phyloP scores from a whole-genome alignment of 1,140 invertebrate species.

The Tetragonula clypearis region DNA sequence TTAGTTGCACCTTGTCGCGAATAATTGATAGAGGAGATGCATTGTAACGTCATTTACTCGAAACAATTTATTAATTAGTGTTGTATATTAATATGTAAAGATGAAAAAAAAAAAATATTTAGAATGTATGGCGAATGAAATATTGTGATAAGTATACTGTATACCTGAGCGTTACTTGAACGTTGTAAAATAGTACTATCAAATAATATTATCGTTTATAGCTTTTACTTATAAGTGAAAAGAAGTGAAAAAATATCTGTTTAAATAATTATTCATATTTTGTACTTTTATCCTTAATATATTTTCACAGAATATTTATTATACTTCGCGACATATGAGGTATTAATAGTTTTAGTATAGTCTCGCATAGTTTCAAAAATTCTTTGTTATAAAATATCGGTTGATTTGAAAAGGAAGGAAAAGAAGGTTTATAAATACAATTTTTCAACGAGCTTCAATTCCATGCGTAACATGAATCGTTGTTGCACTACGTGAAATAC shows the following conservation, averaged over 20 bases:
- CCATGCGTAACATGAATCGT: background rate
- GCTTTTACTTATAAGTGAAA: slow-evolving; percentile 40
- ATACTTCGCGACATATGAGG: background rate
- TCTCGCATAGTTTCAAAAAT: background rate
- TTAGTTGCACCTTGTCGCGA: slow-evolving; percentile 28
- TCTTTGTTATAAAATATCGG: background rate
- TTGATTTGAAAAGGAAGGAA: background rate
- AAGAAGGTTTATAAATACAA: slow-evolving; percentile 12
- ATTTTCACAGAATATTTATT: slow-evolving; percentile 58
- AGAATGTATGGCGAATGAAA: slow-evolving; percentile 57
- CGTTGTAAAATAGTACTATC: slow-evolving; percentile 51
- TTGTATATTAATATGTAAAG: slow-evolving; percentile 53
- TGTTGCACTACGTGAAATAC: background rate
- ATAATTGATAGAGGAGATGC: slow-evolving; percentile 17
- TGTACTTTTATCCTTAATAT: slow-evolving; percentile 61
- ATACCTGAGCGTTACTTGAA: slow-evolving; percentile 57
- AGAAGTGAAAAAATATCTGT: slow-evolving; percentile 48
- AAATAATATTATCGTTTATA: slow-evolving; percentile 44
- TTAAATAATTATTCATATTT: slow-evolving; percentile 60
- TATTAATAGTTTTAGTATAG: background rate
- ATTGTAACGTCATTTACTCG: slow-evolving; percentile 31
- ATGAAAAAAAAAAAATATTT: slow-evolving; percentile 38
- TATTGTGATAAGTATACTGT: slow-evolving; percentile 71
- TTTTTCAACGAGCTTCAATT: slow-evolving; percentile 38
- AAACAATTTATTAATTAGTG: slow-evolving; percentile 51